These are phyloP conservation scores for Arge pagana DNA, from an alignment of 2,888 invertebrate genomes.

Conservation along the genomic window DNA sequence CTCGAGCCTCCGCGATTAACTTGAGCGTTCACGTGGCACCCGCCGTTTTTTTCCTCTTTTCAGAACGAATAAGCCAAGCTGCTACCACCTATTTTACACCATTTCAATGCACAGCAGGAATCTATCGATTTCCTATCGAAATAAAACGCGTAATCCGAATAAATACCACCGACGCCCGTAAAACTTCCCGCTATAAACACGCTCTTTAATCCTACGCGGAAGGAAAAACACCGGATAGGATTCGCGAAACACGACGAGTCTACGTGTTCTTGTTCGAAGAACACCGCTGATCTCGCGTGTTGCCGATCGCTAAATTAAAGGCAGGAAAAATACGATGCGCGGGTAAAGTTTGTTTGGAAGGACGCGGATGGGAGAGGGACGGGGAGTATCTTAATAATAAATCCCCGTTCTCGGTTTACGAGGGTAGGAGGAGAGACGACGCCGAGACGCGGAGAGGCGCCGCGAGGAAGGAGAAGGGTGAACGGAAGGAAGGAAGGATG, in stretches of 20 bases:
- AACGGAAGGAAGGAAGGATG: constrained; percentile 28
- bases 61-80: constrained; percentile 11
- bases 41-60: constrained; percentile 5
- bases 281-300: too few relatives aligned
- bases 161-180: neutral
- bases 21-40: constrained; percentile 18
- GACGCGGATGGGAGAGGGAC: neutral
- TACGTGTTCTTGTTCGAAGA: too few relatives aligned
- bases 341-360: neutral
- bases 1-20: constrained; percentile 13
- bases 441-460: too few relatives aligned
- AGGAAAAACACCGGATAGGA: neutral
- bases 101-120: constrained; percentile 5
- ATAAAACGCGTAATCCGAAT: neutral
- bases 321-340: too few relatives aligned
- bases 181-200: neutral
- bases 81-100: constrained; percentile 3
- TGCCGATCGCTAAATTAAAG: too few relatives aligned
- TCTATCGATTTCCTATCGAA: constrained; percentile 8
- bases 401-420: constrained; percentile 28
- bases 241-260: too few relatives aligned
- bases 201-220: too few relatives aligned
- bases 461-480: constrained; percentile 17
- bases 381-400: constrained; percentile 28
- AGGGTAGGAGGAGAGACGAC: constrained; percentile 25